Conservation (phyloP, 2,888 invertebrate species). For the Zelleria hepariella region DNA sequence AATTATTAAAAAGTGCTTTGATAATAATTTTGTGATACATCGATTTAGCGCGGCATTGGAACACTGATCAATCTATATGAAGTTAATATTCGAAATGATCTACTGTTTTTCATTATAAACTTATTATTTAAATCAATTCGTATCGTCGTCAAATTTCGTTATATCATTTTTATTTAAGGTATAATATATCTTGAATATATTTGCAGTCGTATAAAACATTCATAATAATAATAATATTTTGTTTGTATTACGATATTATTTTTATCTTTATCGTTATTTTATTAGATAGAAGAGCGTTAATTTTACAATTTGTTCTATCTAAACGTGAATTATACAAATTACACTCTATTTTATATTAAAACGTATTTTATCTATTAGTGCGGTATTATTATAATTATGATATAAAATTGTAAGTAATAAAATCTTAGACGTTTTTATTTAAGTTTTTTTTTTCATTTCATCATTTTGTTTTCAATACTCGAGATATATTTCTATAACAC, state of each 20-base stretch:
- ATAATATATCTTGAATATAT: background rate
- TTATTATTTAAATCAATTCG: background rate
- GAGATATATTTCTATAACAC: constrained; percentile 20
- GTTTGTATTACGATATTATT: constrained; percentile 12
- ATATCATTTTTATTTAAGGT: background rate
- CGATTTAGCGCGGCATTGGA: background rate
- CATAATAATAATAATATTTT: constrained; percentile 17
- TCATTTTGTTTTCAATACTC: constrained; percentile 33
- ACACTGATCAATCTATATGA: background rate
- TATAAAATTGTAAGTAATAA: constrained; percentile 34
- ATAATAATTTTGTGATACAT: background rate
- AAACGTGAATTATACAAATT: constrained; percentile 47
- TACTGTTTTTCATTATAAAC: background rate
- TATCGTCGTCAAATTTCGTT: background rate
- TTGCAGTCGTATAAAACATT: constrained; percentile 35
- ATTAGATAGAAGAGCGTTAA: constrained; percentile 20
- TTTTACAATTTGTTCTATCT: constrained; percentile 42
- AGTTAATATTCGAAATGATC: background rate
- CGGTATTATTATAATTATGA: constrained; percentile 27
- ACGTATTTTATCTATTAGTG: constrained; percentile 28
- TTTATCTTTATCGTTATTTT: constrained; percentile 13
- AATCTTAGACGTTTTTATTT: constrained; percentile 41
- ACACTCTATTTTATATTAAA: constrained; percentile 29
- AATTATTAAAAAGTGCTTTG: background rate
- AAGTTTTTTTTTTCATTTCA: constrained; percentile 8